phyloP scores from a whole-genome alignment of 2,113 vertebrate genomes.

The Chaetodon auriga region DNA sequence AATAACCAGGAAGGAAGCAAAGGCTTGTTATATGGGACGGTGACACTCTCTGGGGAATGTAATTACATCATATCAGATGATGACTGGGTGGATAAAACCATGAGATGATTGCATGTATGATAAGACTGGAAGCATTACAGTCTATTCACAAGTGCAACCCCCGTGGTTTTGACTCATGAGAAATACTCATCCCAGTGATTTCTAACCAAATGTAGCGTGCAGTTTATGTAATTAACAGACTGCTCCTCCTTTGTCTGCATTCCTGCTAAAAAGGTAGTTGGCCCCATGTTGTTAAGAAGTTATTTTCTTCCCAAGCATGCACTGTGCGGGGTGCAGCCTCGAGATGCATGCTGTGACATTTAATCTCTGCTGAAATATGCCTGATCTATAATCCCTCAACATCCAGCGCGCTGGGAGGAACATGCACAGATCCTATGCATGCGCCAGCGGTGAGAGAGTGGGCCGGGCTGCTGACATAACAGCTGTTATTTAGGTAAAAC shows the following conservation, averaged over 20 bases:
- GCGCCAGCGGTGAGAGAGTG: conserved; percentile 5
- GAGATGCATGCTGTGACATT: conserved; percentile 24
- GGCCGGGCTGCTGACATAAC: conserved; percentile 37
- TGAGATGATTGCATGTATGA: background rate
- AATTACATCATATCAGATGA: background rate
- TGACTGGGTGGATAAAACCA: background rate
- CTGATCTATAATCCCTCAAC: conserved; percentile 45
- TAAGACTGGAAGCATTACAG: background rate
- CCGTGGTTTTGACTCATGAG: background rate
- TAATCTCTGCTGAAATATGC: conserved; percentile 34
- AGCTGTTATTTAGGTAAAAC: background rate
- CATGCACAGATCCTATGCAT: conserved; percentile 9
- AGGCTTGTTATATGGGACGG: background rate
- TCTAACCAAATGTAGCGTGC: background rate
- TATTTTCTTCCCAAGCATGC: background rate
- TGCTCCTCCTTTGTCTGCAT: background rate
- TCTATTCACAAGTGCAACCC: background rate
- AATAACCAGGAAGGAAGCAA: background rate
- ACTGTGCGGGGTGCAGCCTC: background rate
- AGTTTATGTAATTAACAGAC: background rate
- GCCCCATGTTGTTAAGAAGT: background rate
- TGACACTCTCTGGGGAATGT: conserved; percentile 6
- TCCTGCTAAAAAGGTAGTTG: background rate
- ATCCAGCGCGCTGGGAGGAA: conserved; percentile 32
- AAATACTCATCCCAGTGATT: background rate